Percentiles rank a stretch among this genome's conserved stretches.
These are phyloP conservation scores for Hydriomena furcata DNA, from an alignment of 2,888 invertebrate genomes.

Conservation along the genomic window DNA sequence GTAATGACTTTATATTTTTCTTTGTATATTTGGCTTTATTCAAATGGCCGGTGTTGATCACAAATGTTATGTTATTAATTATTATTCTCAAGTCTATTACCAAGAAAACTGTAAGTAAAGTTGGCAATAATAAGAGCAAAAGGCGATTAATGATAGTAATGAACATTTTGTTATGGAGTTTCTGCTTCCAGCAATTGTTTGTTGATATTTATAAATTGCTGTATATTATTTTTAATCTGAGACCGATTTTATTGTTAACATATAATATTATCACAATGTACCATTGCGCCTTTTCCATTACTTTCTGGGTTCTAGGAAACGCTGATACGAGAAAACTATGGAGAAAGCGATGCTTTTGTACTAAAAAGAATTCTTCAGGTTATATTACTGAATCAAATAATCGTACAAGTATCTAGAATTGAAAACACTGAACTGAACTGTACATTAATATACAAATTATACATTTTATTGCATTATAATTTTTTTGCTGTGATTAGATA, in stretches of 20 bases:
- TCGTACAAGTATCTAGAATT: too few species aligned
- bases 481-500: too few species aligned
- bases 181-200: constrained; percentile 65
- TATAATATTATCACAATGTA: constrained; percentile 56
- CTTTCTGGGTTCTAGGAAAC: constrained; percentile 74
- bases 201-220: constrained; percentile 58
- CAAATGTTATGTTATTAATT: constrained; percentile 57
- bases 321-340: constrained; percentile 62
- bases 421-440: too few species aligned
- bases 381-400: too few species aligned
- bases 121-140: constrained; percentile 41
- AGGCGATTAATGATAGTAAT: constrained; percentile 57
- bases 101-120: constrained; percentile 48
- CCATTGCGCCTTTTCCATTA: constrained; percentile 62
- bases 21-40: constrained; percentile 49
- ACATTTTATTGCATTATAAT: too few species aligned
- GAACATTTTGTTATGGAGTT: constrained; percentile 60
- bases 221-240: constrained; percentile 35
- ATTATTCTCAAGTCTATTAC: constrained; percentile 55
- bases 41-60: constrained; percentile 66
- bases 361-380: background rate
- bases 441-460: too few species aligned
- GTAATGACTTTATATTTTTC: constrained; percentile 34
- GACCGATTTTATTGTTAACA: constrained; percentile 30
- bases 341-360: constrained; percentile 36